Evolutionary conservation across 2,113 vertebrate genomes (phyloP), one percentile per base, ranked within the genome.

Genomic region (Cebidichthys violaceus): DNA sequence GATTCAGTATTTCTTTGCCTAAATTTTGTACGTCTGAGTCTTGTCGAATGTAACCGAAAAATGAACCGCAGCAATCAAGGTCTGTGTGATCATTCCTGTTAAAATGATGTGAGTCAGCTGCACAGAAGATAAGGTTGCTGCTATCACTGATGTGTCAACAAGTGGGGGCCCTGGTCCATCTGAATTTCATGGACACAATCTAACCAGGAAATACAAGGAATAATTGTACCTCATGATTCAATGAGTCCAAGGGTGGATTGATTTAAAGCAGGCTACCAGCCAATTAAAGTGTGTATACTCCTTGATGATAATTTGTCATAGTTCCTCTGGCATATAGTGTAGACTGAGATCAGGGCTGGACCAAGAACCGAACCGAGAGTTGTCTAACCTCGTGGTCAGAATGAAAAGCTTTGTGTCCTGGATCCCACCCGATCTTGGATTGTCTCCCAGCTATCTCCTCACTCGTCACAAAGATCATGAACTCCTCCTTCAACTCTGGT

Each of bases 201-300:
- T 61, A 80, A 29, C 41, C 60, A 54, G 61, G 67, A 85, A 85
- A 67, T 77, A 68, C 22, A 66, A 22, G 35, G 61, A 61, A 45
- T 72, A 24, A 68, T 13, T 75, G 80, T 20, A 15, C 45, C 2
- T 61, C 20, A 6, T 68, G 64, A 33, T 39, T 41, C 15, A 61
- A 14, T 43, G 39, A 69, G 43, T 52, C 18, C 31, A 18, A 61
- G 17, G 33, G 18, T 79, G 59, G 68, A 62, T 17, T 70, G 31
- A 50, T 60, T 60, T 60, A 60, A 52, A 24, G 6, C 59, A 61
- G 11, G 50, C 41, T 47, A 6, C 72, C 41, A 64, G 72, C 20
- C 41, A 27, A 43, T 35, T 43, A 2, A 29, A 6, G 11, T 33
- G 45, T 59, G 22, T 3, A 47, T 11, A 60, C 6, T 39, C 52